Base-by-base conservation (phyloP, 2,888 invertebrate genomes). In the Melanchra persicariae region DNA sequence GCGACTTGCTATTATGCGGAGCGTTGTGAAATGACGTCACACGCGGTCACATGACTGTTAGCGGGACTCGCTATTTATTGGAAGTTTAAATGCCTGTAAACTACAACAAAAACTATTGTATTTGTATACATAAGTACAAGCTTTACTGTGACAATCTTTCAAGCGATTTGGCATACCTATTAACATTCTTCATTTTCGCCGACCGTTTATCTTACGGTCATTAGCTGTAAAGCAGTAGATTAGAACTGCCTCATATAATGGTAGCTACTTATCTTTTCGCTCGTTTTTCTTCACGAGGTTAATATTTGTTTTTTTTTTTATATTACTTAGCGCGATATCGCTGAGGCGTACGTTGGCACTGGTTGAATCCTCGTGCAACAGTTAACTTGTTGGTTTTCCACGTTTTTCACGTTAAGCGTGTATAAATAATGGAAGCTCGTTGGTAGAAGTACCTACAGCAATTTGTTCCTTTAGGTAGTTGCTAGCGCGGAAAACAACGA, bases 301-400 rank as follows among this genome's bases (percentile, higher is more conserved):
- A 26, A n/a, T n/a, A n/a, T n/a, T n/a, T n/a, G n/a, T n/a, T n/a
- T n/a, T n/a, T n/a, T n/a, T n/a, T n/a, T n/a, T n/a, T n/a, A n/a
- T n/a, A n/a, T n/a, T 26, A 37, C n/a, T 37, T 34, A 43, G 7
- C 64, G n/a, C 54, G 49, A 72, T 72, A 55, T 73, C 37, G n/a
- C 43, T 49, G 45, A 54, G 49, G 22, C 79, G 47, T 66, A 80
- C 52, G 26, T 62, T 66, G 52, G 52, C 60, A 62, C 37, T n/a
- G 37, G 55, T 24, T 30, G 22, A 34, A 52, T 22, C 15, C 9
- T 30, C 37, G 43, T 54, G 69, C 63, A 69, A 77, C 69, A 70
- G 77, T 55, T 57, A 26, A 34, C 26, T 77, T 77, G 81, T 63
- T 62, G 64, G 77, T 37, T 61, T 76, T 57, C 17, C 49, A 34